Base-by-base conservation (phyloP, 2,113 vertebrate species). In the Hiodon alosoides region DNA sequence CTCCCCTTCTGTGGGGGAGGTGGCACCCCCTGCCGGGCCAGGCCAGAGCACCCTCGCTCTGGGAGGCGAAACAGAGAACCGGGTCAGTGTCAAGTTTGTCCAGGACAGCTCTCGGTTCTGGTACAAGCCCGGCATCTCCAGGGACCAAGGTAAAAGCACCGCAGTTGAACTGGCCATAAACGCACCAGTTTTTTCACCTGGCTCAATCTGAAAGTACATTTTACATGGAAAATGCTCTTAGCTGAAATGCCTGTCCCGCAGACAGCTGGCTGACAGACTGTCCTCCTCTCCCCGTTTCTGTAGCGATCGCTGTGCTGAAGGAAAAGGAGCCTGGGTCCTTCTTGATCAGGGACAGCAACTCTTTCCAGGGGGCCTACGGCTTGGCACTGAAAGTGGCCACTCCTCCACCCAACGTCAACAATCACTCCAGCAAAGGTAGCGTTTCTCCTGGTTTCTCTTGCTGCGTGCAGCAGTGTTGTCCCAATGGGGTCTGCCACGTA, bases 61-160 rank as follows among this genome's bases (percentile, higher is more conserved):
- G 8, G 87, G 85, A 71, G n/a, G 64, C 0, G 87, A 90, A 14
- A 77, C 48, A 3, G 73, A 59, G 4, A 86, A 70, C 65, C 75
- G 79, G 54, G 86, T 91, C 81, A 93, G 88, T 6, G 92, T 92
- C 69, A 95, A 94, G 80, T 95, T 96, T 79, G 95, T 95, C 50
- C 95, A 96, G 83, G 95, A 97, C 79, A 96, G 93, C 14, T 96
- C 95, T 3, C 93, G 91, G 83, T 96, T 96, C 87, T 97, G 95
- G 95, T 97, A 97, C 81, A 97, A 96, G 77, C 91, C 95, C 7
- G 89, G 91, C 74, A 93, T 97, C 81, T 94, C 95, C 71, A 91
- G 95, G 81, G 95, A 97, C 65, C 95, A 97, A 93, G 95, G 95
- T 95, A 79, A 81, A 76, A 47, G 8, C 9, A 3, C 7, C n/a